Base-by-base conservation (phyloP, 2,797 vertebrate species). In the Neopelma chrysocephalum region DNA sequence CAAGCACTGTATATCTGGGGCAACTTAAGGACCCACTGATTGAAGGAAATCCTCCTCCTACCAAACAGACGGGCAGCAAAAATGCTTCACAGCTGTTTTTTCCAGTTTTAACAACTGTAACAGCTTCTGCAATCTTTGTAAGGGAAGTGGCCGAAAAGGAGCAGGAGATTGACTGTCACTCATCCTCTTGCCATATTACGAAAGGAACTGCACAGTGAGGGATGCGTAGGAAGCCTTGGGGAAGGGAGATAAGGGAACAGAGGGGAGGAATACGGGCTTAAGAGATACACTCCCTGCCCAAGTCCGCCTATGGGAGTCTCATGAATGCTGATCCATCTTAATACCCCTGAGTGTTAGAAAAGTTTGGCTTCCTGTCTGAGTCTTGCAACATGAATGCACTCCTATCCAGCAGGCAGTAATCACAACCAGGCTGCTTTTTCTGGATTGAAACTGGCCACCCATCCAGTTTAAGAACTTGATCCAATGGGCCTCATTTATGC, bases 21-120 rank as follows among this genome's bases (percentile, higher is more conserved):
- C 88, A 95, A 94, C 86, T 62, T 87, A 75, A 81, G 83, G 90
- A 69, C 54, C 54, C 0, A 26, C 60, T 87, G 92, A 90, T 6
- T 62, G 92, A 85, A 75, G 84, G 81, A 87, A 96, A 94, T 75
- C 81, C 93, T 95, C 60, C 80, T 82, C 83, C 86, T 58, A 57
- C 75, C 75, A 85, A 73, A 90, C 78, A 78, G 68, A 54, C 75
- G 93, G 75, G 78, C 81, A 95, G 75, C 71, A 94, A 91, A 95
- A 85, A 87, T 45, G 61, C 76, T 90, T 93, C 91, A 34, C 2
- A 3, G 81, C 57, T 4, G 0, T 34, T 23, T 79, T 65, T 84
- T 72, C 15, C 60, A 43, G 36, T 50, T 34, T 45, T 90, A 87
- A 89, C 3, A 7, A 84, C 75, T 69, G 42, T 29, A 89, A 82